Evolutionary conservation across 1,140 invertebrate species (phyloP).

Genomic region (Epicauta chinensis): DNA sequence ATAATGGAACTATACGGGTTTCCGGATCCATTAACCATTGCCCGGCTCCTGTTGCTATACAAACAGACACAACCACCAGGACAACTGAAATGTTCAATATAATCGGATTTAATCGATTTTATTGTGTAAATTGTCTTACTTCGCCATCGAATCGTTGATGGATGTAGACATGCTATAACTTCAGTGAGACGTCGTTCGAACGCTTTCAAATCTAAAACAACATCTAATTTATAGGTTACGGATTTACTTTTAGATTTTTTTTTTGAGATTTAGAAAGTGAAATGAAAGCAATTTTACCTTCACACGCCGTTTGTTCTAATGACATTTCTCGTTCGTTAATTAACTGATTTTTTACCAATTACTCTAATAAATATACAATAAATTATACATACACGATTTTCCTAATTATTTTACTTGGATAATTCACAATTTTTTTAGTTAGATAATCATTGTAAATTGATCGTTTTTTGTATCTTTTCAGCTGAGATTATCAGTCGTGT

Average conservation of each 20-base stretch:
- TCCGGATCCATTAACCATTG: slow-evolving; percentile 91
- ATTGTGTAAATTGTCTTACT: slow-evolving; percentile 51
- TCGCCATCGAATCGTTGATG: slow-evolving; percentile 88
- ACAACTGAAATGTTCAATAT: slow-evolving; percentile 64
- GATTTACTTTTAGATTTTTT: slow-evolving; percentile 22
- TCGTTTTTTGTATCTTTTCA: too few relatives aligned
- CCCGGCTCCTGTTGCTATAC: slow-evolving; percentile 86
- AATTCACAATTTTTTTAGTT: too few relatives aligned
- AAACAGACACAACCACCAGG: slow-evolving; percentile 74
- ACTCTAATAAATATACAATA: neutral
- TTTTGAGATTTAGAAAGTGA: too few relatives aligned
- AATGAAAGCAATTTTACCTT: slow-evolving; percentile 57
- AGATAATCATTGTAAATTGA: too few relatives aligned
- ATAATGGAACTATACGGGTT: slow-evolving; percentile 79
- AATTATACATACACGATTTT: neutral
- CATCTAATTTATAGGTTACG: slow-evolving; percentile 39
- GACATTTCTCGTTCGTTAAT: slow-evolving; percentile 44
- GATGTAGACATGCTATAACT: slow-evolving; percentile 90
- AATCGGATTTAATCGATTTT: slow-evolving; percentile 6
- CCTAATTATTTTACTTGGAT: too few relatives aligned
- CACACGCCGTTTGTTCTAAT: slow-evolving; percentile 67
- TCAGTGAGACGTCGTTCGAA: slow-evolving; percentile 93
- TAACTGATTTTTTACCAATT: neutral
- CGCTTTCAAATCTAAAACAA: slow-evolving; percentile 86
- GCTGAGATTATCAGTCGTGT: too few relatives aligned